Base-by-base conservation (phyloP, 2,888 invertebrate species). In the Eupelmus urozonus region DNA sequence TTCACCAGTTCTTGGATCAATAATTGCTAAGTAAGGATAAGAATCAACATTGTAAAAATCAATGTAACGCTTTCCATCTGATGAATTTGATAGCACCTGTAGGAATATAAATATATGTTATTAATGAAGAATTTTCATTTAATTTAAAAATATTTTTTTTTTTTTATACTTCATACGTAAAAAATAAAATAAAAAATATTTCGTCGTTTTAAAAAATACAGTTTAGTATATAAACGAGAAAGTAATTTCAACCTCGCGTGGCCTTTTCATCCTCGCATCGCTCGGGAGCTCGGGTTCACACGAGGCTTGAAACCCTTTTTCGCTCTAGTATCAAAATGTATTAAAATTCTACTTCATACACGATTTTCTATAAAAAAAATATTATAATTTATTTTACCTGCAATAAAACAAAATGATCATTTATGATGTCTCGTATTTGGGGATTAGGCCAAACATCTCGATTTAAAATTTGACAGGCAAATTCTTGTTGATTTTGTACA, bases 1-100 rank as follows among this genome's bases (percentile, higher is more conserved):
- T 87, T 94, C 94, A 57, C 94, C 94, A 60, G 94, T 94, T 83
- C 93, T 90, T 11, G 94, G 94, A 89, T 94, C 94, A 72, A 94
- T 89, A 5, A 94, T 89, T 77, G 93, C 93, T 76, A 94, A 88
- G 84, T 94, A 93, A 0, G 94, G 94, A 87, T 92, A 92, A 65
- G 90, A 87, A 18, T 86, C 86, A 72, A 94, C 92, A 78, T 92
- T 92, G 85, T 94, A 94, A 84, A 94, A 94, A 84, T 93, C 92
- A 82, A 92, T 91, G 85, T 92, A 94, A 34, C 93, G 91, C 49
- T 91, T 90, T 0, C 94, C 94, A 79, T 94, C 94, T 13, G 90
- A 90, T 81, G 92, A 92, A 81, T 89, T 87, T 11, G 88, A 88
- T 25, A 88, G 83, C 51, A 88, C 88, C 90, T 90, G 67, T 20